Evolutionary conservation across 1,140 invertebrate genomes (phyloP).

Genomic region (Apocrypta bakeri): DNA sequence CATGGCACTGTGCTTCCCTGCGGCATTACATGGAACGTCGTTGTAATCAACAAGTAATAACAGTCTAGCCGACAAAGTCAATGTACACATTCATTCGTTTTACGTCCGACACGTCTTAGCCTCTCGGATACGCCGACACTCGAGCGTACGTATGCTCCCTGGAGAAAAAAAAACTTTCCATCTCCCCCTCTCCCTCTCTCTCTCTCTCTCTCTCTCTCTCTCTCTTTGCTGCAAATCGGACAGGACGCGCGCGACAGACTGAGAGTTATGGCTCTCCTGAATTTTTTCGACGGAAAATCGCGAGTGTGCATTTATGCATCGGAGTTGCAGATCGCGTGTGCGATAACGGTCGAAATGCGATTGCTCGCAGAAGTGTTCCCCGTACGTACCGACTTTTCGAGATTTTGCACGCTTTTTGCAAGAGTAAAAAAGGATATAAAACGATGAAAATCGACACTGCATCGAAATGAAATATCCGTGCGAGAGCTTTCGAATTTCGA

Average conservation of each 20-base stretch:
- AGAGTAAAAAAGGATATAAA: too few species aligned
- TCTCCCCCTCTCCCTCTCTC: neutral
- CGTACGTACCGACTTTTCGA: too few species aligned
- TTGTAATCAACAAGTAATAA: neutral
- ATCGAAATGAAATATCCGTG: neutral
- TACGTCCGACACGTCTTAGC: neutral
- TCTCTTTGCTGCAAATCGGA: neutral
- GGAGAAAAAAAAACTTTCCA: neutral
- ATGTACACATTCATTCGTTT: too few species aligned
- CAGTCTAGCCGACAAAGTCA: neutral
- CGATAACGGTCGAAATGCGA: too few species aligned
- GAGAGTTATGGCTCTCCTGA: neutral
- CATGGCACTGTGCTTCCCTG: too few species aligned
- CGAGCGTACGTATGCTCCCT: neutral
- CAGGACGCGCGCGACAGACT: neutral
- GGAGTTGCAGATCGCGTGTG: too few species aligned
- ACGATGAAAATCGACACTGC: neutral
- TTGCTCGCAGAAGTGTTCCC: too few species aligned
- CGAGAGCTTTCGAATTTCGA: conserved; percentile 35
- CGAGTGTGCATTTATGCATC: neutral
- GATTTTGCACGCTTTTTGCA: too few species aligned
- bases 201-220: neutral
- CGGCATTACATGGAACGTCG: neutral
- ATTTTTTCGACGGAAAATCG: neutral
- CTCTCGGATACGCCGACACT: conserved; percentile 5